Conservation (phyloP, 2,888 invertebrate species). For the Aplocera efformata region DNA sequence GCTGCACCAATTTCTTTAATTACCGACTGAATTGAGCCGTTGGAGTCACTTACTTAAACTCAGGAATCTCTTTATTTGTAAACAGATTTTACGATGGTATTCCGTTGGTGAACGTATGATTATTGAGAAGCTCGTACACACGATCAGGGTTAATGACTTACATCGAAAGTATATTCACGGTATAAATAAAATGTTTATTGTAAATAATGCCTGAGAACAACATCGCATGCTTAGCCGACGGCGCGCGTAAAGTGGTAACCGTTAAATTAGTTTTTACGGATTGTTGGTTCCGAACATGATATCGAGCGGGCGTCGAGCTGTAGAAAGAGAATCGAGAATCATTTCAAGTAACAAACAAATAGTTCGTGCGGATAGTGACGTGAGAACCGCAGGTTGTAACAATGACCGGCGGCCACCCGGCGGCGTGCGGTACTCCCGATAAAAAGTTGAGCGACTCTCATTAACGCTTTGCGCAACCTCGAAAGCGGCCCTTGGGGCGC, state of each 20-base stretch:
- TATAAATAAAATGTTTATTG: conserved; percentile 40
- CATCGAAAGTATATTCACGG: conserved; percentile 44
- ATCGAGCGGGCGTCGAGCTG: conserved; percentile 20
- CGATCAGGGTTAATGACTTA: conserved; percentile 56
- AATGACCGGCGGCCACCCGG: conserved; percentile 33
- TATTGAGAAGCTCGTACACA: conserved; percentile 45
- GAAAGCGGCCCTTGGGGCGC: conserved; percentile 78
- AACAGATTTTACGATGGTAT: conserved; percentile 54
- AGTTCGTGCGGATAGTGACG: conserved; percentile 29
- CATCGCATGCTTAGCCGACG: conserved; percentile 31
- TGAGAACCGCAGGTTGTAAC: conserved; percentile 22
- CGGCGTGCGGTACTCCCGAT: conserved; percentile 59
- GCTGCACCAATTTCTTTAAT: conserved; percentile 70
- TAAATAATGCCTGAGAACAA: conserved; percentile 40
- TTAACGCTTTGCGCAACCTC: conserved; percentile 77
- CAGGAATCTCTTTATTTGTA: conserved; percentile 58
- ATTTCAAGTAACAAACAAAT: conserved; percentile 25
- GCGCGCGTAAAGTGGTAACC: conserved; percentile 21
- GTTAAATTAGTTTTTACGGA: conserved; percentile 30
- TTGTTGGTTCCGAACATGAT: conserved; percentile 28
- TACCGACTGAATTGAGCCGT: conserved; percentile 58
- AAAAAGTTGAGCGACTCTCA: conserved; percentile 66
- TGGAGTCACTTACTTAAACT: conserved; percentile 60
- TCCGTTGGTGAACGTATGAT: conserved; percentile 41
- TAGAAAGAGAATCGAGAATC: conserved; percentile 22